A percentile compares a stretch with the other conserved stretches of the same genome.
Evolutionary conservation across 2,797 vertebrate species (phyloP).

Genomic region (Tarsius wallacei): DNA sequence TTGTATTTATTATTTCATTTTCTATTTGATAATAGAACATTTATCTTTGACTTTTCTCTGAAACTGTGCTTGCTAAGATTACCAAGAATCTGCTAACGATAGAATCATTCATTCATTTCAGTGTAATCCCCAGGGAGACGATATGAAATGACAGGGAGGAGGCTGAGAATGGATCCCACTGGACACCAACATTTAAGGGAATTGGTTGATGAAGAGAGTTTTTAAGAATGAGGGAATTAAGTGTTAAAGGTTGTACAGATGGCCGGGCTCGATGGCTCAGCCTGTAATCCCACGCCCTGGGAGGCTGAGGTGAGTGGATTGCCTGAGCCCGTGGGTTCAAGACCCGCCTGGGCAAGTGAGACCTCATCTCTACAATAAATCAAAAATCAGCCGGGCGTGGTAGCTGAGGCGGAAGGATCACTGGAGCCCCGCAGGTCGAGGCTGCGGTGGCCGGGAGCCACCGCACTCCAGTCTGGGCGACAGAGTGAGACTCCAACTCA

Average conservation of each 20-base stretch:
- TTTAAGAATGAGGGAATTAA: constrained; percentile 11
- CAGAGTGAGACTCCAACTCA: too few species aligned
- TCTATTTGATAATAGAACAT: neutral
- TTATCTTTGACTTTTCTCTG: neutral
- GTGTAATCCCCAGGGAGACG: neutral
- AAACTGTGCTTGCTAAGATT: constrained; percentile 2
- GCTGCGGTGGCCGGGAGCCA: too few species aligned
- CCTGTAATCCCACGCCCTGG: too few species aligned
- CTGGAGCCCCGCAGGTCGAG: too few species aligned
- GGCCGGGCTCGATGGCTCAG: too few species aligned
- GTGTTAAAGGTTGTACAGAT: neutral
- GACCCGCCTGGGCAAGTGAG: too few species aligned
- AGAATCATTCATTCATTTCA: neutral
- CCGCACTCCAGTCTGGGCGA: too few species aligned
- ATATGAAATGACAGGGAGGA: neutral
- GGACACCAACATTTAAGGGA: neutral
- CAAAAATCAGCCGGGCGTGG: too few species aligned
- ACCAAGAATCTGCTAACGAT: neutral
- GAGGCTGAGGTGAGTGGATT: too few species aligned
- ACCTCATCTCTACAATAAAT: too few species aligned
- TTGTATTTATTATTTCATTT: constrained; percentile 16
- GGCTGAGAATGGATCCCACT: neutral
- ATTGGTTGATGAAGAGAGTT: neutral
- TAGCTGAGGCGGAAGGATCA: too few species aligned
- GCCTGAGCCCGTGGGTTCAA: too few species aligned